These are phyloP conservation scores for Epinotia ramella DNA, from an alignment of 2,888 invertebrate species.

Conservation along the genomic window DNA sequence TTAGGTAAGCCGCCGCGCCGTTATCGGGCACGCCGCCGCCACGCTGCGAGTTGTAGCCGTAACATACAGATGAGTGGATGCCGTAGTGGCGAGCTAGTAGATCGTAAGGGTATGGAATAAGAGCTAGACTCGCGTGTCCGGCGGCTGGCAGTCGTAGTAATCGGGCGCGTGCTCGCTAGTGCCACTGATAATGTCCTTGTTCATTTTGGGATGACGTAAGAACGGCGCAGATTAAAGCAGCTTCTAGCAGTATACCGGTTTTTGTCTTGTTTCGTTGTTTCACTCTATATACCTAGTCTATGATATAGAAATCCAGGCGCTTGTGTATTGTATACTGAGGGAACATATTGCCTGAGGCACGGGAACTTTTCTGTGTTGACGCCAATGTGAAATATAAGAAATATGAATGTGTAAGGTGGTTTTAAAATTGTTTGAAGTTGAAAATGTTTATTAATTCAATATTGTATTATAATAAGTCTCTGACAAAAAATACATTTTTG, in stretches of 20 bases:
- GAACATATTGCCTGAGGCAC: too few species aligned
- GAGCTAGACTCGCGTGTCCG: background rate
- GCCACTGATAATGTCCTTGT: slow-evolving; percentile 4
- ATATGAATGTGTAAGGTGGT: too few species aligned
- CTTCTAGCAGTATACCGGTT: background rate
- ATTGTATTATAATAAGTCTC: too few species aligned
- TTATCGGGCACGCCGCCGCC: slow-evolving; percentile 14
- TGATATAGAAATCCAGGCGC: background rate
- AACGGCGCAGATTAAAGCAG: slow-evolving; percentile 3
- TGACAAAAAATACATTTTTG: too few species aligned
- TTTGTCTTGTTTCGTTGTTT: too few species aligned
- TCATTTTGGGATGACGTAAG: slow-evolving; percentile 18
- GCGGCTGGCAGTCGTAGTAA: background rate
- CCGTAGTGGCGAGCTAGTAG: background rate
- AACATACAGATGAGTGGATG: background rate
- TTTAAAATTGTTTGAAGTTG: too few species aligned
- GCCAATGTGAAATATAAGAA: too few species aligned
- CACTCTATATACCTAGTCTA: background rate
- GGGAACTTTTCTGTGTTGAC: too few species aligned
- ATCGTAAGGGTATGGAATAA: background rate
- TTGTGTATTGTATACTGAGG: too few species aligned
- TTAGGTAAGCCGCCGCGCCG: slow-evolving; percentile 17
- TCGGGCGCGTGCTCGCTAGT: slow-evolving; percentile 5
- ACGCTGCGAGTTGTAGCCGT: background rate
- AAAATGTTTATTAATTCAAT: too few species aligned